A percentile compares a stretch with the other conserved stretches of the same genome.
These are phyloP conservation scores for Cylas formicarius DNA, from an alignment of 1,140 invertebrate species.

Conservation along the genomic window DNA sequence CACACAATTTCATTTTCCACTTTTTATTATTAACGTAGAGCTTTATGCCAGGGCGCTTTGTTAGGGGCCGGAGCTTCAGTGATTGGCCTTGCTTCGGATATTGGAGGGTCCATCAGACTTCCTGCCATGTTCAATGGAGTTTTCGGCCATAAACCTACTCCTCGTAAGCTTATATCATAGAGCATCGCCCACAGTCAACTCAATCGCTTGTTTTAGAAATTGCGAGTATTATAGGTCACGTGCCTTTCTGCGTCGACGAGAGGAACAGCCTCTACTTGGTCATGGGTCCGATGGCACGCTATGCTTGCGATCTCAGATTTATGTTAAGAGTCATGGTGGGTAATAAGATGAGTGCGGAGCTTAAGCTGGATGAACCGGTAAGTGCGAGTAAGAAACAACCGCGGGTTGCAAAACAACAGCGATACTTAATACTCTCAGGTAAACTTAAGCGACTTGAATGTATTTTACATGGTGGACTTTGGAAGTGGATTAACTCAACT, in stretches of 20 bases:
- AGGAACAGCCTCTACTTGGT: slow-evolving; percentile 29
- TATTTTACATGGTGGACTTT: no score
- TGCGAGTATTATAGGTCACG: slow-evolving; percentile 51
- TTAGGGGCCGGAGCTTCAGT: slow-evolving; percentile 64
- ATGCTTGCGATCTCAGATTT: slow-evolving; percentile 63
- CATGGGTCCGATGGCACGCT: slow-evolving; percentile 73
- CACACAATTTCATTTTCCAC: no score
- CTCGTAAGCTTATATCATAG: slow-evolving; percentile 43
- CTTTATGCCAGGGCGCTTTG: slow-evolving; percentile 54
- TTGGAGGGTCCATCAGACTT: slow-evolving; percentile 78
- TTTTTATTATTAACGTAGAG: no score
- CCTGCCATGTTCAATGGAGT: slow-evolving; percentile 80
- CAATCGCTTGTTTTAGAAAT: slow-evolving; percentile 56
- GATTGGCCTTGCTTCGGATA: slow-evolving; percentile 79
- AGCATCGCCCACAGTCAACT: no score
- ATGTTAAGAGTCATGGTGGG: slow-evolving; percentile 54
- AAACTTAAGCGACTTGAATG: no score
- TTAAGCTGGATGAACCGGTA: slow-evolving; percentile 39
- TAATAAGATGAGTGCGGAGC: slow-evolving; percentile 41
- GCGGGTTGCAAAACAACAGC: no score
- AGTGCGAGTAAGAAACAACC: no score
- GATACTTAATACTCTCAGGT: no score
- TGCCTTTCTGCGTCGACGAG: slow-evolving; percentile 46
- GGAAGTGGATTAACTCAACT: slow-evolving; percentile 52
- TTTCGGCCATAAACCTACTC: slow-evolving; percentile 80